Conservation (phyloP, 2,888 invertebrate species). For the Cotesia congregata region DNA sequence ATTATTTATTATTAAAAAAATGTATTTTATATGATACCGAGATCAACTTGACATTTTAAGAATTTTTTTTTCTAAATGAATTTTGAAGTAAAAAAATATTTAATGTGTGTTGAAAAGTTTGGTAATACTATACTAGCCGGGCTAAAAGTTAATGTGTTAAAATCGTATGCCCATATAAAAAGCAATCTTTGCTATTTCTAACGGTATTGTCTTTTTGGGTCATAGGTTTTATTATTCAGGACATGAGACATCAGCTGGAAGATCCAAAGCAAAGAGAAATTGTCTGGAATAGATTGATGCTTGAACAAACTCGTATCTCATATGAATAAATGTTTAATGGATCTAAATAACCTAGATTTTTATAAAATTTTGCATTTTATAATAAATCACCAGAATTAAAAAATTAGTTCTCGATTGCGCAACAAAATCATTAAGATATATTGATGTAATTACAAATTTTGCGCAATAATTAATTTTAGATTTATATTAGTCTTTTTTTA, state of each 20-base stretch:
- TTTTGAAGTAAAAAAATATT: too few species aligned
- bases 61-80: too few species aligned
- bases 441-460: background rate
- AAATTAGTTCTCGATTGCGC: background rate
- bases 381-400: too few species aligned
- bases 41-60: too few species aligned
- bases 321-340: conserved; percentile 36
- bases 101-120: too few species aligned
- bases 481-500: conserved; percentile 4
- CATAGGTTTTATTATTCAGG: conserved; percentile 28
- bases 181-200: background rate
- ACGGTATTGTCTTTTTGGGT: background rate
- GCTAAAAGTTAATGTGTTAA: too few species aligned
- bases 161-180: too few species aligned
- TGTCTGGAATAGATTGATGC: conserved; percentile 31
- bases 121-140: too few species aligned
- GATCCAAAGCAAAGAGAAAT: conserved; percentile 13
- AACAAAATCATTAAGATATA: conserved; percentile 11
- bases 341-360: conserved; percentile 27
- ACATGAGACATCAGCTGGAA: conserved; percentile 21
- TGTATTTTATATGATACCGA: too few species aligned
- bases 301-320: conserved; percentile 5
- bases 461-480: conserved; percentile 1
- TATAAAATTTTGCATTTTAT: background rate
- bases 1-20: too few species aligned